These are phyloP conservation scores for Phytoseiulus persimilis DNA, from an alignment of 2,888 invertebrate genomes.

Conservation along the genomic window DNA sequence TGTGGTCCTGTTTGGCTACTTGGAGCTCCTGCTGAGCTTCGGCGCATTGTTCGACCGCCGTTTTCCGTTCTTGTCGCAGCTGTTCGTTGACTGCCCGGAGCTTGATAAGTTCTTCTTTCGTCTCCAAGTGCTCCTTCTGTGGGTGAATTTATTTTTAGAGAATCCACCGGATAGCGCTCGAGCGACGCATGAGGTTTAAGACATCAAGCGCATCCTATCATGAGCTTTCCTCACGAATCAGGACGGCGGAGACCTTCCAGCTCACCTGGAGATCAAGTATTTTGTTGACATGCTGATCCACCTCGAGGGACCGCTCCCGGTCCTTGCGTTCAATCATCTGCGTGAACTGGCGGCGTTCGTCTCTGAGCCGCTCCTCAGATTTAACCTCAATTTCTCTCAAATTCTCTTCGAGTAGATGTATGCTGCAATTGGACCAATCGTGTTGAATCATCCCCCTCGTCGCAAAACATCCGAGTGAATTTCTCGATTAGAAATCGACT, in stretches of 20 bases:
- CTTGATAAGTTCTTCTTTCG: slow-evolving; percentile 19
- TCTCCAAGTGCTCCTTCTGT: slow-evolving; percentile 35
- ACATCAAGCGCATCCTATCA: too few relatives aligned
- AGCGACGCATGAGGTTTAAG: too few relatives aligned
- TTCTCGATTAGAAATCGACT: too few relatives aligned
- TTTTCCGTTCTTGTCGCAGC: slow-evolving; percentile 9
- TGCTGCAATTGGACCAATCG: slow-evolving; percentile 9
- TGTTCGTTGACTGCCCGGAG: slow-evolving; percentile 20
- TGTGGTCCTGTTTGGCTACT: background rate
- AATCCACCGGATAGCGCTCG: too few relatives aligned
- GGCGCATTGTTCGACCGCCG: background rate
- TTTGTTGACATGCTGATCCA: slow-evolving; percentile 34
- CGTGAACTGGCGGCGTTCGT: slow-evolving; percentile 17
- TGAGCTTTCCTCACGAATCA: too few relatives aligned
- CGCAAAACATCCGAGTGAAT: too few relatives aligned
- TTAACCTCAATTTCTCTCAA: slow-evolving; percentile 20
- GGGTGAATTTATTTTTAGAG: background rate
- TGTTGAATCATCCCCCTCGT: too few relatives aligned
- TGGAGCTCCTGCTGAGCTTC: slow-evolving; percentile 34
- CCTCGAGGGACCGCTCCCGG: slow-evolving; percentile 7
- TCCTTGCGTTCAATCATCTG: slow-evolving; percentile 24
- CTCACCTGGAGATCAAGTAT: slow-evolving; percentile 25
- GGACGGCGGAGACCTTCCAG: background rate
- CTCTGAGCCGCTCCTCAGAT: slow-evolving; percentile 9
- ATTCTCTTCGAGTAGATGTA: slow-evolving; percentile 29